Conservation (phyloP, 2,113 vertebrate genomes). For the Phalacrocorax pelagicus region DNA sequence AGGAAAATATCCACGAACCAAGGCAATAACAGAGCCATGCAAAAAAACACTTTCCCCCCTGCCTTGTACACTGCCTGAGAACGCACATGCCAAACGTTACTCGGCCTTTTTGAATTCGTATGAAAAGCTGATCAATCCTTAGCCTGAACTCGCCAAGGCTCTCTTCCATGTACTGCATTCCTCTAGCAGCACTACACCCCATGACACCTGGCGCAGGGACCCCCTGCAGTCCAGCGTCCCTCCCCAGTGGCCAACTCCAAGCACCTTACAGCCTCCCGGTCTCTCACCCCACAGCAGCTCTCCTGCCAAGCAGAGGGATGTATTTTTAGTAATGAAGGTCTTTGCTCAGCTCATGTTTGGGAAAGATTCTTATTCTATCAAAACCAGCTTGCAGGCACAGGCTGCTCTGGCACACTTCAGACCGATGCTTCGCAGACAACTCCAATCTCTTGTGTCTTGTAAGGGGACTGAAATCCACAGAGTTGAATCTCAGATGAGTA, state of each 20-base stretch:
- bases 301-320: background rate
- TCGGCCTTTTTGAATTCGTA: background rate
- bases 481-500: background rate
- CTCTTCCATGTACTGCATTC: background rate
- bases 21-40: background rate
- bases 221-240: rapidly evolving
- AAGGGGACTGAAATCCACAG: background rate
- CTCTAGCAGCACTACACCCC: background rate
- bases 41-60: rapidly evolving
- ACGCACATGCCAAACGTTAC: background rate
- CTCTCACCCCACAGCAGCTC: background rate
- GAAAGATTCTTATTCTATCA: background rate
- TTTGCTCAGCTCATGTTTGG: background rate
- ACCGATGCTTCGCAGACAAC: background rate
- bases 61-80: rapidly evolving
- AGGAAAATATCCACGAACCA: background rate
- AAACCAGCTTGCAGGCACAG: background rate
- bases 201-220: rapidly evolving
- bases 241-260: background rate
- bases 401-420: background rate
- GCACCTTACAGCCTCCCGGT: background rate
- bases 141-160: background rate
- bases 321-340: background rate
- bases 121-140: background rate
- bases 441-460: background rate